Conservation (phyloP, 1,140 invertebrate species). For the Coboldia fuscipes region DNA sequence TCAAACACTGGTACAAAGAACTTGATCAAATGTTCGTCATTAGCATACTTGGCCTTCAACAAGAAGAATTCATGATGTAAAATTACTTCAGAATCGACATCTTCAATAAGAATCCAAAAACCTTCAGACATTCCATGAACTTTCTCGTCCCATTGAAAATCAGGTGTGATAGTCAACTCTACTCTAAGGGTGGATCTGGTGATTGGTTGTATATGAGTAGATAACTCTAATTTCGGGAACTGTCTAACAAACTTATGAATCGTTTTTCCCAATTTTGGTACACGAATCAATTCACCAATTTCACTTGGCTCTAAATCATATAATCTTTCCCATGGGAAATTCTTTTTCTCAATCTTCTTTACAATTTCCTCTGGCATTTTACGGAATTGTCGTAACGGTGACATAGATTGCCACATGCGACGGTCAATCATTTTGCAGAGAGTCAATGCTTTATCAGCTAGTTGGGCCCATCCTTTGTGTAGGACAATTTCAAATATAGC, state of each 20-base stretch:
- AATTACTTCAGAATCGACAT: slow-evolving; percentile 90
- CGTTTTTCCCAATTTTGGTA: slow-evolving; percentile 91
- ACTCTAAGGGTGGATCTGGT: slow-evolving; percentile 85
- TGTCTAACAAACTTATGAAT: slow-evolving; percentile 97
- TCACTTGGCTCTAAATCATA: slow-evolving; percentile 95
- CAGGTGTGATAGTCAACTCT: slow-evolving; percentile 94
- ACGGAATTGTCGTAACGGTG: slow-evolving; percentile 88
- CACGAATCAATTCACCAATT: slow-evolving; percentile 88
- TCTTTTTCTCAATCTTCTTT: slow-evolving; percentile 97
- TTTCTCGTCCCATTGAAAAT: slow-evolving; percentile 99
- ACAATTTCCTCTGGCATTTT: slow-evolving; percentile 97
- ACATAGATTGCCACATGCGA: slow-evolving; percentile 99
- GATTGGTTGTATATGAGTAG: slow-evolving; percentile 94
- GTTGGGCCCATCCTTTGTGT: slow-evolving; percentile 83
- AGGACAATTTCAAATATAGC: slow-evolving; percentile 94
- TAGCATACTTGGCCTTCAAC: slow-evolving; percentile 82
- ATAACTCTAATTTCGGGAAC: slow-evolving; percentile 85
- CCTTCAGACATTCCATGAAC: slow-evolving; percentile 88
- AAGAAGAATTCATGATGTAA: slow-evolving; percentile 97
- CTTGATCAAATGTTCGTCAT: slow-evolving; percentile 91
- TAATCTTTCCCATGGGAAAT: slow-evolving; percentile 79
- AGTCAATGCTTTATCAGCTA: slow-evolving; percentile 87
- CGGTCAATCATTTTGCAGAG: slow-evolving; percentile 98
- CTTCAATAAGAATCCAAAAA: slow-evolving; percentile 98
- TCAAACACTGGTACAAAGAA: slow-evolving; percentile 99